A percentile compares a stretch with the other conserved stretches of the same genome.
phyloP scores from a whole-genome alignment of 30 jellyfish, hydroid and myxozoan species.

The Clytia hemisphaerica region DNA sequence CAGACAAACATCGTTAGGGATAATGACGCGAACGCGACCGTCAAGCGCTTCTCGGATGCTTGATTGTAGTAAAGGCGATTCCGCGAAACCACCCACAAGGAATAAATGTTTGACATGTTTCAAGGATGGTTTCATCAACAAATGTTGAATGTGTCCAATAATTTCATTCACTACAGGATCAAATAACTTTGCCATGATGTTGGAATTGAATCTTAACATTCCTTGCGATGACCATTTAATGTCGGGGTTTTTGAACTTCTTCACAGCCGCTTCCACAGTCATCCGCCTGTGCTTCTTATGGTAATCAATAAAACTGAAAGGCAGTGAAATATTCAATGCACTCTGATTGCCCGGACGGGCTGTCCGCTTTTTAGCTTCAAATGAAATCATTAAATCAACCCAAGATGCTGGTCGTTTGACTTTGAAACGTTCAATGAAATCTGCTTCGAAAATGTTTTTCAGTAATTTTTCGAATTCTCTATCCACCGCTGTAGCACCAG shows the following conservation, averaged over 20 bases:
- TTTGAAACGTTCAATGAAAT: conserved; percentile 79
- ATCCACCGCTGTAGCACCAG: conserved; percentile 96
- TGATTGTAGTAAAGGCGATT: conserved; percentile 77
- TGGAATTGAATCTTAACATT: conserved; percentile 69
- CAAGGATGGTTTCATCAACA: conserved; percentile 62
- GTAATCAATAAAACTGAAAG: conserved; percentile 82
- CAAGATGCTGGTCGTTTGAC: conserved; percentile 91
- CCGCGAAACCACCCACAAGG: conserved; percentile 98
- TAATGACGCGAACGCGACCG: conserved; percentile 78
- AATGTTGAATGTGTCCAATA: conserved; percentile 46
- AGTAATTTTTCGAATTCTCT: conserved; percentile 72
- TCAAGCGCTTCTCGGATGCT: conserved; percentile 65
- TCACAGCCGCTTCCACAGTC: conserved; percentile 73
- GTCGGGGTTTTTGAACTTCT: conserved; percentile 78
- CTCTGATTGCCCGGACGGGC: conserved; percentile 84
- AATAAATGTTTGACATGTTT: conserved; percentile 53
- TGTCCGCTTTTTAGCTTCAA: conserved; percentile 93
- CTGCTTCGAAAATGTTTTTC: conserved; percentile 81
- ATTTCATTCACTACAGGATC: conserved; percentile 67
- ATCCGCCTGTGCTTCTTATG: conserved; percentile 74
- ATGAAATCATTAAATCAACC: conserved; percentile 88
- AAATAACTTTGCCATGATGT: conserved; percentile 64
- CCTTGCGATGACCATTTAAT: conserved; percentile 98
- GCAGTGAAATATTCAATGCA: conserved; percentile 80
- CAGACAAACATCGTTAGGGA: conserved; percentile 92